Base-by-base conservation (phyloP, 1,140 invertebrate species). In the Tetraneura akinire region DNA sequence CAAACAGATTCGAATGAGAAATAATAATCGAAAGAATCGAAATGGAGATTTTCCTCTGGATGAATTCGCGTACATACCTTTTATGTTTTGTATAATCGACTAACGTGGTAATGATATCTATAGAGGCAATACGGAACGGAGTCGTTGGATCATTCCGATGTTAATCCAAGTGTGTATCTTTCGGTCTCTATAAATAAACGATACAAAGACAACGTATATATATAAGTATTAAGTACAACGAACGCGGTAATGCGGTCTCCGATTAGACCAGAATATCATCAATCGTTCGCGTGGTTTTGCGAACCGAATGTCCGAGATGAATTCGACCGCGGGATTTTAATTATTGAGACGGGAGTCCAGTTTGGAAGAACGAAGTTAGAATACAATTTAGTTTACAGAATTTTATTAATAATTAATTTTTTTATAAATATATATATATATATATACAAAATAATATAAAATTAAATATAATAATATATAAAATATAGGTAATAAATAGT, bases 221-320 rank as follows among this genome's bases (percentile, higher is more conserved):
- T n/a, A n/a, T n/a, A n/a, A n/a, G n/a, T n/a, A n/a, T n/a, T n/a
- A n/a, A n/a, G 71, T 26, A 32, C 51, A 53, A 74, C 23, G 71
- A 74, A 74, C 57, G 47, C 21, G 71, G 71, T 74, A 57, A 74
- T 74, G 32, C 42, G 29, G 71, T 11, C n/a, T 37, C 32, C 29
- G 42, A 8, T 74, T 74, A 13, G 51, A 57, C 51, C 71, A 16
- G 18, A 74, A 74, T 37, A 37, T 74, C 71, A 57, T 74, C 51
- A 74, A 74, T 74, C n/a, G 71, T 74, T 55, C 23, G 71, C 32
- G 49, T n/a, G 71, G 26, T 74, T 55, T 74, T 53, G 49, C 8
- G 11, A 37, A 21, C 29, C 49, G 8, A 55, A 1, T 18, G 47
- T 14, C 32, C 42, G n/a, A 66, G 32, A 66, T 51, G 26, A 37